Percentiles rank a stretch among this genome's conserved stretches.
These are phyloP conservation scores for Macaria liturata DNA, from an alignment of 2,888 invertebrate genomes.

Conservation along the genomic window DNA sequence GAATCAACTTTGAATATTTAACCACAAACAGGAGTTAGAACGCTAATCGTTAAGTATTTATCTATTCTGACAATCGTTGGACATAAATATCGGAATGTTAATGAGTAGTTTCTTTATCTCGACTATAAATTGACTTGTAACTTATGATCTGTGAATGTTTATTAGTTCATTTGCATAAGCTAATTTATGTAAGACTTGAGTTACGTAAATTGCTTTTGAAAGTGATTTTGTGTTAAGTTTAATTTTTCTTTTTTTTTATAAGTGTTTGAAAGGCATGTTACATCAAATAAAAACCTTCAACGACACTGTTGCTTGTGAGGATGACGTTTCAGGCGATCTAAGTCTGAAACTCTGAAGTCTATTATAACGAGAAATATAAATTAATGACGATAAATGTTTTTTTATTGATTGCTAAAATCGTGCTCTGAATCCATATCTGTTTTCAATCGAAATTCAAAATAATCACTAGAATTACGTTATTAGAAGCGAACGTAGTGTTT, in stretches of 20 bases:
- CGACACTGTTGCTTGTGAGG: no score
- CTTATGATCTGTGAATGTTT: conserved; percentile 10
- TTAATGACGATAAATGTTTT: no score
- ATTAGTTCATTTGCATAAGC: conserved; percentile 10
- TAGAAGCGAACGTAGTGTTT: conserved; percentile 60
- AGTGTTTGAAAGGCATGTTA: no score
- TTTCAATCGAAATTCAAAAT: conserved; percentile 57
- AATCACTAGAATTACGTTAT: conserved; percentile 71
- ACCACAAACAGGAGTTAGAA: conserved; percentile 12
- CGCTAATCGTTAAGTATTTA: conserved; percentile 9
- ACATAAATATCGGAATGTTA: conserved; percentile 14
- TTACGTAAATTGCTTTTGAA: conserved; percentile 20
- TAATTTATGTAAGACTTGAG: conserved; percentile 4
- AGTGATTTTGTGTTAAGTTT: background rate
- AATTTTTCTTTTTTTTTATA: no score
- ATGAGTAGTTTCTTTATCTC: conserved; percentile 9
- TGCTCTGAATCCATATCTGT: conserved; percentile 48
- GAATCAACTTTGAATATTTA: no score
- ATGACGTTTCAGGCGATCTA: no score
- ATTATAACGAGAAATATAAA: no score
- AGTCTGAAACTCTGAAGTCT: no score
- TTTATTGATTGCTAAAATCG: no score
- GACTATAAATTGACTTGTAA: conserved; percentile 9
- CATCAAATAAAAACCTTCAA: no score
- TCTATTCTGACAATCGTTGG: conserved; percentile 11